Evolutionary conservation across 2,888 invertebrate species (phyloP).

Genomic region (Lasioglossum morio): DNA sequence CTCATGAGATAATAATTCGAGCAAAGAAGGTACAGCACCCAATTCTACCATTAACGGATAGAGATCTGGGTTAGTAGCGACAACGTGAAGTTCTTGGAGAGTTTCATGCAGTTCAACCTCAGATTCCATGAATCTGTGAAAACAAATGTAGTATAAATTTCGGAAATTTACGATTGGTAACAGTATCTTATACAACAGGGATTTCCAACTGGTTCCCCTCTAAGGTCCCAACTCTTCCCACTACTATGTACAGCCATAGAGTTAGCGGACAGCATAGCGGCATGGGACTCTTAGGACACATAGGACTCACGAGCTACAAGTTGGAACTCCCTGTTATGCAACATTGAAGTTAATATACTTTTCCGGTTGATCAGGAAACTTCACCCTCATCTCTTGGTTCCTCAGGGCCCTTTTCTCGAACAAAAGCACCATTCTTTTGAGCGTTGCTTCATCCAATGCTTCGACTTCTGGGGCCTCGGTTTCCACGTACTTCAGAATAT

Average conservation of each 20-base stretch:
- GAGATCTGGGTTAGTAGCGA: conserved; percentile 98
- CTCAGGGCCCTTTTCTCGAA: conserved; percentile 97
- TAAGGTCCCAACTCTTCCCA: too few species aligned
- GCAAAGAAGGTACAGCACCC: conserved; percentile 94
- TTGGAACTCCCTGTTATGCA: too few species aligned
- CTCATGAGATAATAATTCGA: conserved; percentile 97
- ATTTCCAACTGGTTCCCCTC: too few species aligned
- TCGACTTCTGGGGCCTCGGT: conserved; percentile 94
- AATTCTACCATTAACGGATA: conserved; percentile 96
- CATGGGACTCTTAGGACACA: too few species aligned
- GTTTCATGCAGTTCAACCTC: conserved; percentile 97
- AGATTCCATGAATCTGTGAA: conserved; percentile 95
- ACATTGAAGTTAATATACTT: conserved; percentile 86
- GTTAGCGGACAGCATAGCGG: too few species aligned
- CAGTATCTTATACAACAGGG: too few species aligned
- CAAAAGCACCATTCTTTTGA: conserved; percentile 95
- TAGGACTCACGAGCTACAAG: too few species aligned
- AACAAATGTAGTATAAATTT: conserved; percentile 18
- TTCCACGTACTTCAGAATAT: conserved; percentile 93
- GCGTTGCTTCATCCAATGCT: conserved; percentile 93
- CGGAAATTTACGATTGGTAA: too few species aligned
- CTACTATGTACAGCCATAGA: too few species aligned
- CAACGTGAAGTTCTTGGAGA: conserved; percentile 94
- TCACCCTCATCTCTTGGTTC: conserved; percentile 99
- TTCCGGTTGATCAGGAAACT: conserved; percentile 98